Conservation (phyloP, 2,888 invertebrate species). For the Leptopilina myrica region DNA sequence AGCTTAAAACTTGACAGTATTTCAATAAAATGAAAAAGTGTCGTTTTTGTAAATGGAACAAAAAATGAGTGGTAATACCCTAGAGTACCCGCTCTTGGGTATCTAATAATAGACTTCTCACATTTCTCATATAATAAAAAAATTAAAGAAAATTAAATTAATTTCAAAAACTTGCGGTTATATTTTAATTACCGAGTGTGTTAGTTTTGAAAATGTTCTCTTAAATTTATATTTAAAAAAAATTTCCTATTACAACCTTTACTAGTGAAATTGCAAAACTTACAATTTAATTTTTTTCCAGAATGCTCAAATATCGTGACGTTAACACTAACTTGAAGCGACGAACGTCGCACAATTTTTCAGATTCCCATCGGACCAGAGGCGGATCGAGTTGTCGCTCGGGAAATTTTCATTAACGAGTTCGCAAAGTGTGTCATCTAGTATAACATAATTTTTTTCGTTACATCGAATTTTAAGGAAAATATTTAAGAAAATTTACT, state of each 20-base stretch:
- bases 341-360: conserved; percentile 33
- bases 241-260: background rate
- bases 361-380: conserved; percentile 38
- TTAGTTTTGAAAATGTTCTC: too few relatives aligned
- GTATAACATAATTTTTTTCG: background rate
- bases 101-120: too few relatives aligned
- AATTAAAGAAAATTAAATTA: too few relatives aligned
- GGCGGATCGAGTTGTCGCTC: conserved; percentile 28
- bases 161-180: too few relatives aligned
- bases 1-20: too few relatives aligned
- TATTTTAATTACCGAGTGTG: too few relatives aligned
- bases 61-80: too few relatives aligned
- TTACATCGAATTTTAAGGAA: background rate
- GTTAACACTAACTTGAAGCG: conserved; percentile 40
- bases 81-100: too few relatives aligned
- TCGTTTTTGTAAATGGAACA: too few relatives aligned
- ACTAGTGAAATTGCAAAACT: conserved; percentile 28
- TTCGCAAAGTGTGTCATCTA: conserved; percentile 16
- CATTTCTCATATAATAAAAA: too few relatives aligned
- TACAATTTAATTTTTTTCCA: conserved; percentile 34
- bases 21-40: too few relatives aligned
- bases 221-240: too few relatives aligned
- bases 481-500: background rate
- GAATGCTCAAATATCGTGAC: conserved; percentile 30
- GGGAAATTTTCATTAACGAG: conserved; percentile 39